A percentile compares a stretch with the other conserved stretches of the same genome.
phyloP scores from a whole-genome alignment of 2,113 vertebrate genomes.

The Aramus guarauna region DNA sequence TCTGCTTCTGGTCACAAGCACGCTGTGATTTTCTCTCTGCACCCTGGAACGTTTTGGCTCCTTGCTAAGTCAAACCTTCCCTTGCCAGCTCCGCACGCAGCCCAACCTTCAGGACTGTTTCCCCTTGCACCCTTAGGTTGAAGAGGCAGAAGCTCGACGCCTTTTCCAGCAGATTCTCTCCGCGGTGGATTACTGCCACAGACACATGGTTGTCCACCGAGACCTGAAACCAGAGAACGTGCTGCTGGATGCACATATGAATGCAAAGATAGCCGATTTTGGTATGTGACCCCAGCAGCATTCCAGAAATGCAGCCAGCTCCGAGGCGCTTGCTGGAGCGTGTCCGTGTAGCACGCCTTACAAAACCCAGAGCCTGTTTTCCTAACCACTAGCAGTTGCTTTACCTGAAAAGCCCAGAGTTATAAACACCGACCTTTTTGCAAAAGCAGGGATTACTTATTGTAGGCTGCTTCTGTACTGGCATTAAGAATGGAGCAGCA shows the following conservation, averaged over 20 bases:
- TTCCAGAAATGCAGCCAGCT: conserved; percentile 30
- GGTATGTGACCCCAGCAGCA: conserved; percentile 76
- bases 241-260: conserved; percentile 92
- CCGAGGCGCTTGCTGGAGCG: conserved; percentile 1
- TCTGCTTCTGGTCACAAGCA: background rate
- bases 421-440: background rate
- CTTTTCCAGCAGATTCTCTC: conserved; percentile 99
- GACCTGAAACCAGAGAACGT: conserved; percentile 99
- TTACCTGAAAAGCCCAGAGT: background rate
- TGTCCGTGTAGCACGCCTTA: background rate
- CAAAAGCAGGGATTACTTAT: background rate
- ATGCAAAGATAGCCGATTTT: conserved; percentile 98
- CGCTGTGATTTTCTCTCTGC: background rate
- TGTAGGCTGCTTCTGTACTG: background rate
- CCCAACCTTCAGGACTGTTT: background rate
- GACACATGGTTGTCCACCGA: conserved; percentile 98
- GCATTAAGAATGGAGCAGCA: background rate
- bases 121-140: conserved; percentile 77
- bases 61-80: background rate
- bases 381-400: background rate
- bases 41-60: background rate
- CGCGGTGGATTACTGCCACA: conserved; percentile 96
- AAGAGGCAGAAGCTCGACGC: conserved; percentile 90
- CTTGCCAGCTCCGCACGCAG: background rate
- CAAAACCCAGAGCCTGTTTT: conserved; percentile 1